Base-by-base conservation (phyloP, 1,140 invertebrate genomes). In the Drosophila micromelanica region DNA sequence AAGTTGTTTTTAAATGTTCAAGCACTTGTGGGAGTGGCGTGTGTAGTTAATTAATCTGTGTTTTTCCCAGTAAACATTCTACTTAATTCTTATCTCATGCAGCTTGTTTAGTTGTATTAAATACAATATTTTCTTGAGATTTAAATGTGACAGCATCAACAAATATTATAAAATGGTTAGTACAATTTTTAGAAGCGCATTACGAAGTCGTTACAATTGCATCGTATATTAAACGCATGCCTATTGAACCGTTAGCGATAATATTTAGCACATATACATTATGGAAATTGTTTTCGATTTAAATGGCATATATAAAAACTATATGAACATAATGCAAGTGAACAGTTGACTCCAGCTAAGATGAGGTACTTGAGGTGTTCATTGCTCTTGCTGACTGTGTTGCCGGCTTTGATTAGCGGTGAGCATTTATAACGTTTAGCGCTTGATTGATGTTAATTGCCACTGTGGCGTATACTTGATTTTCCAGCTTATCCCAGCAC, bases 361-460 rank as follows among this genome's bases (percentile, higher is more conserved):
- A 86, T 89, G 84, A 79, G 65, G 64, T 82, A 75, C 76, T 64
- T 82, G 67, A 70, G 59, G 78, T 87, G 59, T 78, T 65, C 57
- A 48, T 43, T 86, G 63, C 64, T 86, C 20, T 43, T 71, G 59
- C 12, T 87, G 52, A 56, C 55, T 8, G n/a, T 87, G 42, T 64
- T 87, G 64, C 67, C 82, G 45, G 60, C 52, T 45, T 55, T 82
- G 49, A 81, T 86, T 42, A 59, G 38, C 64, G 84, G 82, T 86
- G 59, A 73, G 67, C 56, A 32, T 2, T 43, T 64, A 15, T 1
- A 59, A 2, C 9, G 20, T 48, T 32, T 35, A 42, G 17, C 42
- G 8, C 35, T n/a, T 45, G 12, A 48, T 78, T 23, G 13, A 43
- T 49, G 35, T 42, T 30, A 57, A 62, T 61, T 52, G 46, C 9